Percentiles rank a stretch among this genome's conserved stretches.
phyloP scores from a whole-genome alignment of 2,888 invertebrate species.

The Tethea ocularis region DNA sequence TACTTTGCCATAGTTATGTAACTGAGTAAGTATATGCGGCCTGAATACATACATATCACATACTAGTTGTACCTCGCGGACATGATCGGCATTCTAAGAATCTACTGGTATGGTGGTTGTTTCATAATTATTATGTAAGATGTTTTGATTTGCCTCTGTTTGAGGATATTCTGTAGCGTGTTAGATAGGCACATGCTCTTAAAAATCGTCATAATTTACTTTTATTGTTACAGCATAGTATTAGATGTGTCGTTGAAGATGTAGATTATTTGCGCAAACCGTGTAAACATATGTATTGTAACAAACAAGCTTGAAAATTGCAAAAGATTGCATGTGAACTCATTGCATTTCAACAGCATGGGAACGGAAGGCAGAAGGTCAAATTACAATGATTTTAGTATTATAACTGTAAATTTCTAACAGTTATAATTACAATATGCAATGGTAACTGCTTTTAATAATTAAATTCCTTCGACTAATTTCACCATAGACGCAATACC shows the following conservation, averaged over 20 bases:
- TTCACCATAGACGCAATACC: not conserved
- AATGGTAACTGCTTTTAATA: not conserved
- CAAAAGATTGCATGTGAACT: conserved; percentile 5
- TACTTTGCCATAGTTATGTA: conserved; percentile 36
- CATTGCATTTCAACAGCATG: not conserved
- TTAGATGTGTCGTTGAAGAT: not conserved
- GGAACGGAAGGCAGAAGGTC: conserved; percentile 9
- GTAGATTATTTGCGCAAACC: not conserved
- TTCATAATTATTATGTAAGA: conserved; percentile 33
- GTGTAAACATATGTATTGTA: not conserved
- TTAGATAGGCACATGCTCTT: not conserved
- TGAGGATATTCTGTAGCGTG: not conserved
- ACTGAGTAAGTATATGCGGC: conserved; percentile 30
- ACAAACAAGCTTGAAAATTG: not conserved
- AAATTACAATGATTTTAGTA: conserved; percentile 3
- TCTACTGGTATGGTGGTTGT: conserved; percentile 21
- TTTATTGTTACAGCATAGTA: not conserved
- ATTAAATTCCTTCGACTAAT: not conserved
- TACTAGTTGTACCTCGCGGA: conserved; percentile 11
- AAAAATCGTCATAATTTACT: too few relatives aligned
- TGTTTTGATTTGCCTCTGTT: conserved; percentile 2
- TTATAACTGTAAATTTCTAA: conserved; percentile 1
- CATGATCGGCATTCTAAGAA: conserved; percentile 40
- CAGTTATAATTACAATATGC: conserved; percentile 1
- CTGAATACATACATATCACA: conserved; percentile 41